A percentile compares a stretch with the other conserved stretches of the same genome.
Conservation (phyloP, 2,888 invertebrate genomes). For the Ichneumon xanthorius region DNA sequence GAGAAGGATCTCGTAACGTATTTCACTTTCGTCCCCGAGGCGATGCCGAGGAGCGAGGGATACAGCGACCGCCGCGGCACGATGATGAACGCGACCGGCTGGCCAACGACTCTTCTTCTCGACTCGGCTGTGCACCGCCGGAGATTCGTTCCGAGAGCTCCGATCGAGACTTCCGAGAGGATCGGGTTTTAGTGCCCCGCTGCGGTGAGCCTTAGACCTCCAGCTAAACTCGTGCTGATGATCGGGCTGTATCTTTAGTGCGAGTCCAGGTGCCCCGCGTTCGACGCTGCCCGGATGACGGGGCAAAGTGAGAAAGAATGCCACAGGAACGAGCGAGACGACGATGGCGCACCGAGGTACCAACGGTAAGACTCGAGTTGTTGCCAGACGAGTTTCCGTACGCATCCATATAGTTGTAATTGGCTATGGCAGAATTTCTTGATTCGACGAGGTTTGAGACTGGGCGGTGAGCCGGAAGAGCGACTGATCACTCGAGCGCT, state of each 20-base stretch:
- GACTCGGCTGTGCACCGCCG: conserved; percentile 29
- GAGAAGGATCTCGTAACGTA: conserved; percentile 77
- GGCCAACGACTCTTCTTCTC: conserved; percentile 61
- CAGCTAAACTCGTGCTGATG: conserved; percentile 53
- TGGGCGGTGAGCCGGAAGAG: not conserved
- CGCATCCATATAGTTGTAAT: conserved; percentile 33
- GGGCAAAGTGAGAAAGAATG: conserved; percentile 37
- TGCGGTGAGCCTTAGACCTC: conserved; percentile 35
- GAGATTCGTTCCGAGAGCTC: conserved; percentile 46
- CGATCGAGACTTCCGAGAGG: conserved; percentile 37
- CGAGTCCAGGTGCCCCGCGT: conserved; percentile 13
- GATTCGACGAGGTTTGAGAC: not conserved
- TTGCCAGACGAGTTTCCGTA: not conserved
- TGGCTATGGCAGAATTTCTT: not conserved
- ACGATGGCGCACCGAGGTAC: conserved; percentile 47
- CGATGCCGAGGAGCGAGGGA: conserved; percentile 55
- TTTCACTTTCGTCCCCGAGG: conserved; percentile 81
- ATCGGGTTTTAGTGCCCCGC: conserved; percentile 53
- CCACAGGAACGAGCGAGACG: conserved; percentile 17
- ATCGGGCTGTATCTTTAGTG: conserved; percentile 36
- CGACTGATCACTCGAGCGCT: not conserved
- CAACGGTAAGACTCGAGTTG: not conserved
- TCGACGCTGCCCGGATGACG: conserved; percentile 29
- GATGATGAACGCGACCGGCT: conserved; percentile 75
- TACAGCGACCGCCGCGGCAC: conserved; percentile 60